A percentile compares a stretch with the other conserved stretches of the same genome.
Conservation (phyloP, 2,113 vertebrate genomes). For the Pipra filicauda region DNA sequence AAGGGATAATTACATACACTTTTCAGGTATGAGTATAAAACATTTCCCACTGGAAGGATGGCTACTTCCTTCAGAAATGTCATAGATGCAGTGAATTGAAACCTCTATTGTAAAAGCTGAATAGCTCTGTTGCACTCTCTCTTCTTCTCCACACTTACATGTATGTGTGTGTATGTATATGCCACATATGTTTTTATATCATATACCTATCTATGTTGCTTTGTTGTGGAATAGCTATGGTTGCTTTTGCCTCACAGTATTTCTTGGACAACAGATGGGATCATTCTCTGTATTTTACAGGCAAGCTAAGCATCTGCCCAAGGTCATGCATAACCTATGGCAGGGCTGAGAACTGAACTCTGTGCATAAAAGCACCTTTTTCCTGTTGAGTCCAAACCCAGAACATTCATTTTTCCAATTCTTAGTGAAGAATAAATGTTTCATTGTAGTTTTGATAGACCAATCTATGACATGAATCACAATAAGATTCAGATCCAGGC, state of each 20-base stretch:
- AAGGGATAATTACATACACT: not conserved
- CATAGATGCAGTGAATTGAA: not conserved
- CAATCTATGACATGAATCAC: not conserved
- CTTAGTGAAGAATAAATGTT: not conserved
- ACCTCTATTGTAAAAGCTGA: not conserved
- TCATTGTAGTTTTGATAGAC: not conserved
- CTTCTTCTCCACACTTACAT: rapidly evolving
- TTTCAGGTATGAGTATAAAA: not conserved
- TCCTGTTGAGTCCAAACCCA: not conserved
- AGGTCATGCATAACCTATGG: not conserved
- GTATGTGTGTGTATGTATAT: rapidly evolving
- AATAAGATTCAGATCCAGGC: not conserved
- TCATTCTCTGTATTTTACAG: not conserved
- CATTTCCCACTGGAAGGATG: not conserved
- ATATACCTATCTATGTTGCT: not conserved
- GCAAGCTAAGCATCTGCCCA: not conserved
- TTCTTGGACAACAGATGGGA: not conserved
- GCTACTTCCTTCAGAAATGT: not conserved
- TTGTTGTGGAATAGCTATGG: not conserved
- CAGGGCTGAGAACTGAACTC: not conserved
- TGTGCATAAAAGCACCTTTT: not conserved
- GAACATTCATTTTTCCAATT: not conserved
- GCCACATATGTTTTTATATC: not conserved
- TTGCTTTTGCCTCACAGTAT: not conserved
- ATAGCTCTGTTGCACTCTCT: not conserved